Conservation (phyloP, 2,797 vertebrate genomes). For the Ptychobarbus kaznakovi region DNA sequence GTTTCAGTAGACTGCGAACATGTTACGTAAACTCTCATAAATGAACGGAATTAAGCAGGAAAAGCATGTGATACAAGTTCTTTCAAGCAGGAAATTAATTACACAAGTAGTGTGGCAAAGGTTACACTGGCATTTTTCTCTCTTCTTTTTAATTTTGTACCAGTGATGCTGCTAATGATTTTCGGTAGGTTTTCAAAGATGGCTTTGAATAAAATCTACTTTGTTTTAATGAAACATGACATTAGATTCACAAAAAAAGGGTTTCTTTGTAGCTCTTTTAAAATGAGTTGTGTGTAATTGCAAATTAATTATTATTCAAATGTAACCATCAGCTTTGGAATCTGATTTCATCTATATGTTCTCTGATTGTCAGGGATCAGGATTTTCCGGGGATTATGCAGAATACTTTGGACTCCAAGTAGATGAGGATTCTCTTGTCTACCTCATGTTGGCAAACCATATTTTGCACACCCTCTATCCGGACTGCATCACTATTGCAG, state of each 20-base stretch:
- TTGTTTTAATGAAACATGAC: background rate
- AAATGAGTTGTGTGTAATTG: background rate
- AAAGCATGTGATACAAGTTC: slow-evolving; percentile 32
- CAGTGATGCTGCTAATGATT: slow-evolving; percentile 8
- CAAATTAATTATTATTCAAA: background rate
- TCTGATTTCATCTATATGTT: slow-evolving; percentile 6
- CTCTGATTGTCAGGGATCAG: slow-evolving; percentile 78
- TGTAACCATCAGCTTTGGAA: background rate
- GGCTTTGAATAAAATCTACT: background rate
- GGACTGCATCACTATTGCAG: slow-evolving; percentile 92
- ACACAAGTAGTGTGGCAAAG: slow-evolving; percentile 39
- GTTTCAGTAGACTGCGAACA: background rate
- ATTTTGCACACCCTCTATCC: slow-evolving; percentile 89
- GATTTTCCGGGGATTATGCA: slow-evolving; percentile 92
- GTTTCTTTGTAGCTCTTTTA: background rate
- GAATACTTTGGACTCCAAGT: slow-evolving; percentile 99
- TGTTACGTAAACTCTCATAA: slow-evolving; percentile 41
- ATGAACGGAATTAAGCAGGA: slow-evolving; percentile 9
- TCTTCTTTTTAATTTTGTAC: background rate
- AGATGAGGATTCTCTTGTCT: slow-evolving; percentile 93
- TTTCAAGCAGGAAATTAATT: slow-evolving; percentile 52
- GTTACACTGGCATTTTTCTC: slow-evolving; percentile 20
- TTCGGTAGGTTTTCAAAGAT: slow-evolving; percentile 4
- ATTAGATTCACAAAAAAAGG: background rate
- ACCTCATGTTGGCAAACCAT: slow-evolving; percentile 94